Evolutionary conservation across 2,888 invertebrate species (phyloP).

Genomic region (Cryptocephalus primarius): DNA sequence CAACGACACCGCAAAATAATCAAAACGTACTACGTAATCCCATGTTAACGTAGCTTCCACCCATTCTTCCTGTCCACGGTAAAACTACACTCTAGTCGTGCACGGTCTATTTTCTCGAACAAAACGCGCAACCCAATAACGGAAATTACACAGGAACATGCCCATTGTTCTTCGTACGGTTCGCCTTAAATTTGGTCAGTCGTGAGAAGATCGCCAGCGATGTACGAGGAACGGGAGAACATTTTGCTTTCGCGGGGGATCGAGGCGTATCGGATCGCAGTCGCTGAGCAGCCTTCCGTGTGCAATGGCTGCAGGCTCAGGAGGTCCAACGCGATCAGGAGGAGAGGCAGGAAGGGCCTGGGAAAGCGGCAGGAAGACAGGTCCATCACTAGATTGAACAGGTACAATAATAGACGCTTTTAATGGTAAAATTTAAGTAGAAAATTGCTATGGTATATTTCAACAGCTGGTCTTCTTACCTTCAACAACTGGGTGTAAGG

Average conservation of each 20-base stretch:
- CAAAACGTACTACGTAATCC: not conserved
- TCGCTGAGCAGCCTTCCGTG: not conserved
- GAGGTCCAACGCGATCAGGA: slow-evolving; percentile 16
- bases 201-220: too few relatives aligned
- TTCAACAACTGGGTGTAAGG: too few relatives aligned
- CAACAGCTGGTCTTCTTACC: too few relatives aligned
- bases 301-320: slow-evolving; percentile 10
- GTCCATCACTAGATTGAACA: slow-evolving; percentile 7
- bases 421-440: not conserved
- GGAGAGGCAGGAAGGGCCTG: slow-evolving; percentile 6
- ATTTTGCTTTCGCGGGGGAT: slow-evolving; percentile 9
- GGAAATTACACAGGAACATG: not conserved
- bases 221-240: slow-evolving; percentile 8
- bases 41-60: not conserved
- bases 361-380: slow-evolving; percentile 4
- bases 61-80: slow-evolving; percentile 11
- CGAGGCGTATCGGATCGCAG: slow-evolving; percentile 8
- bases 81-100: not conserved
- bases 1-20: slow-evolving; percentile 10
- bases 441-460: too few relatives aligned
- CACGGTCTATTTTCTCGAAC: not conserved
- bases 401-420: too few relatives aligned
- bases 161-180: not conserved
- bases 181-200: not conserved
- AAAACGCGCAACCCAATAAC: not conserved